Evolutionary conservation across 2,797 vertebrate genomes (phyloP), one percentile per base, ranked within the genome.

Genomic region (Lutjanus argentimaculatus): DNA sequence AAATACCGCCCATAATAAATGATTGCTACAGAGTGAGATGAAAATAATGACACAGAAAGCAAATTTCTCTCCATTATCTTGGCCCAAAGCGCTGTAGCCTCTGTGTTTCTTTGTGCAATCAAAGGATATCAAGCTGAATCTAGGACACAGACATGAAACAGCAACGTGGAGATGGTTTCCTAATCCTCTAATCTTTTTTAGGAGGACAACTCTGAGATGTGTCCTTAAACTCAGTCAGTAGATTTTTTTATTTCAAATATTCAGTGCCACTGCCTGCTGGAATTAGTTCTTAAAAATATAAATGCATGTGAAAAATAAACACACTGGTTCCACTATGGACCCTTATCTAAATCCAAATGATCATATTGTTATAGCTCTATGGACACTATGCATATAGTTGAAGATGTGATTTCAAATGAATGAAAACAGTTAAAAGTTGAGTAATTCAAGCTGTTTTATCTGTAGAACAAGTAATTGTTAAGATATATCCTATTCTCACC

Each of bases 141-240:
- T 92, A 61, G 93, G 92, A 88, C 92, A 90, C 91, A 80, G 72
- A 86, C 90, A 85, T 91, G 78, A 91, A 92, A 89, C 85, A 80
- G 78, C 75, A 87, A 91, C 91, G 92, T 86, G 3, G 70, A 91
- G 90, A 92, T 86, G 85, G 85, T 89, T 92, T 90, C 87, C 86
- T 91, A 86, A 93, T 92, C 88, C 88, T 88, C 85, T 89, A 67
- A 88, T 90, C 77, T 84, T 87, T 92, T 93, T 86, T 72, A 75
- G 84, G 80, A 88, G 82, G 87, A 87, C 82, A 85, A 89, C 82
- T 85, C 82, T 77, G 59, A 86, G 80, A 88, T 76, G 68, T 77
- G 85, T 88, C 71, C 85, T 89, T 80, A 90, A 88, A 88, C 66
- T 87, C 66, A 75, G 55, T 73, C 64, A 40, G 67, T 80, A 82